These are phyloP conservation scores for Clavelina lepadiformis DNA, from an alignment of 23 tunicate species.

Conservation along the genomic window DNA sequence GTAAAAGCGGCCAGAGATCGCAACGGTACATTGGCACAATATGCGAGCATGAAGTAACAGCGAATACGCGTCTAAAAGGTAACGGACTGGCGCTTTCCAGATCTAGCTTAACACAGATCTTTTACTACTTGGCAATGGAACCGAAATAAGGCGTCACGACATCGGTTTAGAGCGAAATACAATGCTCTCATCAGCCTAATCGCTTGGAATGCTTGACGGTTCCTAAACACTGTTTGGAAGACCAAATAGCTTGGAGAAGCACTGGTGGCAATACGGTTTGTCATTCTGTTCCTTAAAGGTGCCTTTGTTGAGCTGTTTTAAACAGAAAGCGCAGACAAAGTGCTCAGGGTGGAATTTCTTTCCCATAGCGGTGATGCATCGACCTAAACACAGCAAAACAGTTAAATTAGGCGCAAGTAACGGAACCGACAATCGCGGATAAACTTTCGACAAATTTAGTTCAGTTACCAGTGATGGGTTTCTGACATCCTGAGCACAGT, in stretches of 20 bases:
- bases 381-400: conserved; percentile 43
- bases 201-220: no score
- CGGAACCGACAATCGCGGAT: not conserved
- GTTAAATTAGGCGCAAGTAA: not conserved
- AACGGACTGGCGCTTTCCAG: no score
- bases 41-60: no score
- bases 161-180: no score
- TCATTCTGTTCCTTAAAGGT: conserved; percentile 94
- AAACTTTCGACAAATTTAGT: not conserved
- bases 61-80: no score
- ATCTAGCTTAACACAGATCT: no score
- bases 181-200: no score
- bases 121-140: no score
- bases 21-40: no score
- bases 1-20: no score
- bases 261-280: conserved; percentile 95
- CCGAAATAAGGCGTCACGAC: no score
- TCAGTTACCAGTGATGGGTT: conserved; percentile 82
- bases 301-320: conserved; percentile 92
- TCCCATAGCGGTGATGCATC: conserved; percentile 98
- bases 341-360: conserved; percentile 97
- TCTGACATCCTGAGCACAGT: conserved; percentile 85
- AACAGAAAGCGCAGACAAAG: conserved; percentile 94
- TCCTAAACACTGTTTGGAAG: no score
- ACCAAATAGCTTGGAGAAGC: conserved; percentile 77